Conservation (phyloP, 2,888 invertebrate genomes). For the Hemithea aestivaria region DNA sequence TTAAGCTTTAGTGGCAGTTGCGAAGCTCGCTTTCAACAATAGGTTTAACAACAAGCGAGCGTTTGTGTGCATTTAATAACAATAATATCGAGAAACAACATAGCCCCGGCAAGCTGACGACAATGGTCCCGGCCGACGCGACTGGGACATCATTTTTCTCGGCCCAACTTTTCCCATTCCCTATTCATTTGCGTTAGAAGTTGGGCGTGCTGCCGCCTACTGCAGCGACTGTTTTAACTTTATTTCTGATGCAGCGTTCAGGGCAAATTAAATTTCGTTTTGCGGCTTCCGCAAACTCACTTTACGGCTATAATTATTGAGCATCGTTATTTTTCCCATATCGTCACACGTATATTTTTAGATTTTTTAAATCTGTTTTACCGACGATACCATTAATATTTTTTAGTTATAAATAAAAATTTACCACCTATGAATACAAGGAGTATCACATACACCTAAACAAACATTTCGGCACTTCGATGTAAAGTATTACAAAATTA, state of each 20-base stretch:
- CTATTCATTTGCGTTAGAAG: slow-evolving; percentile 80
- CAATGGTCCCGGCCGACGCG: slow-evolving; percentile 53
- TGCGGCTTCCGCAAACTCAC: slow-evolving; percentile 75
- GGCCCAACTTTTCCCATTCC: slow-evolving; percentile 76
- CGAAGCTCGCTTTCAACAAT: slow-evolving; percentile 9
- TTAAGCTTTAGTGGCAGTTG: slow-evolving; percentile 4
- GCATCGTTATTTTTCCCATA: slow-evolving; percentile 43
- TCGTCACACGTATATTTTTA: slow-evolving; percentile 54
- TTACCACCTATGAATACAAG: too few relatives aligned
- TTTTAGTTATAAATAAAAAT: too few relatives aligned
- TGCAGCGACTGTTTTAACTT: slow-evolving; percentile 78
- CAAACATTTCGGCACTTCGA: too few relatives aligned
- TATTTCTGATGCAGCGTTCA: slow-evolving; percentile 79
- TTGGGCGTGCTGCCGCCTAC: slow-evolving; percentile 68
- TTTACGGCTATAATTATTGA: slow-evolving; percentile 70
- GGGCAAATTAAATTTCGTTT: slow-evolving; percentile 79
- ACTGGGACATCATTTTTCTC: slow-evolving; percentile 77
- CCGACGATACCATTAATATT: slow-evolving; percentile 25
- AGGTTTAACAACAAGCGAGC: slow-evolving; percentile 15
- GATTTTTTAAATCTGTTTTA: slow-evolving; percentile 50
- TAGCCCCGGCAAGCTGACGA: slow-evolving; percentile 46
- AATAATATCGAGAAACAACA: slow-evolving; percentile 62
- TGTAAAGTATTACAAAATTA: too few relatives aligned
- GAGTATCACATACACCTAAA: too few relatives aligned
- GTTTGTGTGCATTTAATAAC: slow-evolving; percentile 62